Percentiles rank a stretch among this genome's conserved stretches.
Evolutionary conservation across 2,113 vertebrate species (phyloP).

Genomic region (Lethenteron reissneri): DNA sequence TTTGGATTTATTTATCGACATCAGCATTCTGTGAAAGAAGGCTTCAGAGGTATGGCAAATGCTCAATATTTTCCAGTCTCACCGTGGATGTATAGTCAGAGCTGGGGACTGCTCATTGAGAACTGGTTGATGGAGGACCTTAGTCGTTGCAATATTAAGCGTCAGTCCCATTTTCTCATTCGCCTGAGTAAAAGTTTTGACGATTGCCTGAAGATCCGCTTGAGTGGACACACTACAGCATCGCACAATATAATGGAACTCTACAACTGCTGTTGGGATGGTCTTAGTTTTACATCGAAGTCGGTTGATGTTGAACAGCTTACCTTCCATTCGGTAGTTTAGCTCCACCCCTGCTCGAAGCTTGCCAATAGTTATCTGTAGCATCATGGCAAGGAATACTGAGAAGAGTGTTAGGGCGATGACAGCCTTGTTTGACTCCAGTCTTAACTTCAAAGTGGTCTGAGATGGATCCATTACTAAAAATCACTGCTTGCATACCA

Average conservation of each 20-base stretch:
- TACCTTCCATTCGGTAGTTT: background rate
- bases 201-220: background rate
- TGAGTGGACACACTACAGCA: background rate
- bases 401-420: background rate
- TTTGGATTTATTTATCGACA: background rate
- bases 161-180: background rate
- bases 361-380: background rate
- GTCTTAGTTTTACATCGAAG: background rate
- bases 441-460: background rate
- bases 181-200: background rate
- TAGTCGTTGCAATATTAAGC: background rate
- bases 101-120: constrained; percentile 2
- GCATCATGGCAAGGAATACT: background rate
- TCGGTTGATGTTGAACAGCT: background rate
- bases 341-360: background rate
- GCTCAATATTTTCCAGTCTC: background rate
- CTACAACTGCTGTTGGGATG: background rate
- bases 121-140: background rate
- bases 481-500: background rate
- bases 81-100: background rate
- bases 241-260: background rate
- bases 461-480: background rate
- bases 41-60: background rate
- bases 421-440: background rate
- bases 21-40: background rate